Conservation (phyloP, 2,797 vertebrate genomes). For the Sebastes kiyomatsui region DNA sequence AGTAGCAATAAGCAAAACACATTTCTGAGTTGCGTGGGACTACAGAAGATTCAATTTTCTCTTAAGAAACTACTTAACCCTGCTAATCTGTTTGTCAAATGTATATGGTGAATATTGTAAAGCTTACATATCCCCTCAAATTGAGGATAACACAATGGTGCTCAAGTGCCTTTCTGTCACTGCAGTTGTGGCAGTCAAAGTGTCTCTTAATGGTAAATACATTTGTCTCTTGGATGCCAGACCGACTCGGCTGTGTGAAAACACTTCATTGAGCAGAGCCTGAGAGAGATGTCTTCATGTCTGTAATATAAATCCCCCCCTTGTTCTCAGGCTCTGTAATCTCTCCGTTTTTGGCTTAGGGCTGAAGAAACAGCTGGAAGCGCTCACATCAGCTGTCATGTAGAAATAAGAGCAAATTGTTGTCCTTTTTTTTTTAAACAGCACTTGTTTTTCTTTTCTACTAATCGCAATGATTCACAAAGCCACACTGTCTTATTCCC, state of each 20-base stretch:
- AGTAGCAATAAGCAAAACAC: not conserved
- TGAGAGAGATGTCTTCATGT: conserved; percentile 62
- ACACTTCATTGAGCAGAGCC: conserved; percentile 39
- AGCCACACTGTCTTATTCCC: conserved; percentile 2
- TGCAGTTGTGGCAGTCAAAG: not conserved
- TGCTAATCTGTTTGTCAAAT: not conserved
- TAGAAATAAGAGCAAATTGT: conserved; percentile 61
- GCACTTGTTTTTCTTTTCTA: conserved; percentile 56
- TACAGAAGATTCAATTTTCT: not conserved
- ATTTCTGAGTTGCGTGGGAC: not conserved
- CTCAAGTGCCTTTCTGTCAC: not conserved
- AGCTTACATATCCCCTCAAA: not conserved
- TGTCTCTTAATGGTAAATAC: conserved; percentile 5
- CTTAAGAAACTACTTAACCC: not conserved
- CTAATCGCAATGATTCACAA: conserved; percentile 51
- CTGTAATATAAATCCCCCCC: conserved; percentile 58
- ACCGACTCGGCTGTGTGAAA: conserved; percentile 22
- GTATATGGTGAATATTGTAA: not conserved
- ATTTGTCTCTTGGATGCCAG: conserved; percentile 33
- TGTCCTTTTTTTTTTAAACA: conserved; percentile 47
- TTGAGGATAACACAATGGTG: not conserved
- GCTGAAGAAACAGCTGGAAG: conserved; percentile 79
- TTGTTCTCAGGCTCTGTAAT: conserved; percentile 77
- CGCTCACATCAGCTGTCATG: conserved; percentile 73
- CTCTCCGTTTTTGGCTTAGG: conserved; percentile 65